phyloP scores from a whole-genome alignment of 2,888 invertebrate genomes.

The Entomobrya multifasciata region DNA sequence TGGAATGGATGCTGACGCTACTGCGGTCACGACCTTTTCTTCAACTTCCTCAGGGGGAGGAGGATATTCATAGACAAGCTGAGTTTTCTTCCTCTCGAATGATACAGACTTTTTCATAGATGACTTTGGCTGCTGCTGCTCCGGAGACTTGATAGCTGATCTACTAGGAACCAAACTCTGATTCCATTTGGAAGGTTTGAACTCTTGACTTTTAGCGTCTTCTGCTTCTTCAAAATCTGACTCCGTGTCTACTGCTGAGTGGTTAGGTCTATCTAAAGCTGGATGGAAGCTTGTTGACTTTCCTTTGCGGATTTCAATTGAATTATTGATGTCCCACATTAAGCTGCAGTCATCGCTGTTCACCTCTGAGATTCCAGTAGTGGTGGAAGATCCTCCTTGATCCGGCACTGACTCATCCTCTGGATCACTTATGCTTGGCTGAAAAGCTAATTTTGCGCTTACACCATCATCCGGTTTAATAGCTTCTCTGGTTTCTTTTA shows the following conservation, averaged over 20 bases:
- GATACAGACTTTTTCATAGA: slow-evolving; percentile 78
- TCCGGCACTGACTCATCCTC: slow-evolving; percentile 4
- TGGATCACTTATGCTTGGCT: slow-evolving; percentile 14
- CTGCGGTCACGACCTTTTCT: slow-evolving; percentile 47
- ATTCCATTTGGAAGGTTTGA: slow-evolving; percentile 79
- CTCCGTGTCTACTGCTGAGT: slow-evolving; percentile 2
- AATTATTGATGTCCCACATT: slow-evolving; percentile 63
- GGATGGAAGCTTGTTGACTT: not conserved
- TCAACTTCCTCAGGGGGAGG: slow-evolving; percentile 78
- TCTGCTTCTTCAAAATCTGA: slow-evolving; percentile 56
- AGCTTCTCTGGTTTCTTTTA: slow-evolving; percentile 69
- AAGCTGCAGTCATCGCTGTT: not conserved
- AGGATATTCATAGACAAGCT: slow-evolving; percentile 78
- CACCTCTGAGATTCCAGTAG: slow-evolving; percentile 1
- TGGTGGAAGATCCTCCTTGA: not conserved
- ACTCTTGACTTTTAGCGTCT: slow-evolving; percentile 59
- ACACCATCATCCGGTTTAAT: slow-evolving; percentile 55
- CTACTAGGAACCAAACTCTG: slow-evolving; percentile 76
- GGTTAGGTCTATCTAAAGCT: not conserved
- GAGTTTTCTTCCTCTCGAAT: slow-evolving; percentile 78
- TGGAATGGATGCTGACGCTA: slow-evolving; percentile 52
- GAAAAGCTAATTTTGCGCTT: slow-evolving; percentile 70
- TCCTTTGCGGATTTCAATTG: slow-evolving; percentile 55
- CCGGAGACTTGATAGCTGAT: slow-evolving; percentile 79
- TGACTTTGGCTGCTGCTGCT: slow-evolving; percentile 66